A percentile compares a stretch with the other conserved stretches of the same genome.
Conservation (phyloP, 2,113 vertebrate genomes). For the Poicephalus meyeri region DNA sequence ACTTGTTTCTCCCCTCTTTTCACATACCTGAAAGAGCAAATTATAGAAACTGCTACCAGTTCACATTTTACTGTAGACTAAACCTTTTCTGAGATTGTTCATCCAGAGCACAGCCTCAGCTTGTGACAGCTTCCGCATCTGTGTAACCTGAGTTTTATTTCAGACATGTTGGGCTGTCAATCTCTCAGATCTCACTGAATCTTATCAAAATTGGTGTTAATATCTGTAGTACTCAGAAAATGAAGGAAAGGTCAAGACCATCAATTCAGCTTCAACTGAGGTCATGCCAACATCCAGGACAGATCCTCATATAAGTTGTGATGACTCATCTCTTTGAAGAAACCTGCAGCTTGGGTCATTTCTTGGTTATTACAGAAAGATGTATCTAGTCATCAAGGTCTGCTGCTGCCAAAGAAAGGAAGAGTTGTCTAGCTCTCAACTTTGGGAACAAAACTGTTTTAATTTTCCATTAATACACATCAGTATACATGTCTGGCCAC, state of each 20-base stretch:
- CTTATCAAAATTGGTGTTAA: background rate
- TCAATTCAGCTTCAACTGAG: constrained; percentile 1
- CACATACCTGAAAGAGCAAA: background rate
- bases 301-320: background rate
- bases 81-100: background rate
- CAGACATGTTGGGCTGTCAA: background rate
- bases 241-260: constrained; percentile 4
- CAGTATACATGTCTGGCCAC: background rate
- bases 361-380: background rate
- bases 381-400: background rate
- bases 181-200: background rate
- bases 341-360: background rate
- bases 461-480: background rate
- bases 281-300: background rate
- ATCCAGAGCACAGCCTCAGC: background rate
- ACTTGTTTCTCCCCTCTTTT: background rate
- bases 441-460: background rate
- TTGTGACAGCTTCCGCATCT: background rate
- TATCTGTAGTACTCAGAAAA: constrained; percentile 1
- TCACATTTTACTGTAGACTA: background rate
- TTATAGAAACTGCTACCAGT: background rate
- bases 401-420: background rate
- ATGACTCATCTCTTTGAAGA: constrained; percentile 4
- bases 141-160: background rate
- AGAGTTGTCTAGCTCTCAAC: background rate